phyloP scores from a whole-genome alignment of 2,888 invertebrate genomes.

The Thymelicus lineola region DNA sequence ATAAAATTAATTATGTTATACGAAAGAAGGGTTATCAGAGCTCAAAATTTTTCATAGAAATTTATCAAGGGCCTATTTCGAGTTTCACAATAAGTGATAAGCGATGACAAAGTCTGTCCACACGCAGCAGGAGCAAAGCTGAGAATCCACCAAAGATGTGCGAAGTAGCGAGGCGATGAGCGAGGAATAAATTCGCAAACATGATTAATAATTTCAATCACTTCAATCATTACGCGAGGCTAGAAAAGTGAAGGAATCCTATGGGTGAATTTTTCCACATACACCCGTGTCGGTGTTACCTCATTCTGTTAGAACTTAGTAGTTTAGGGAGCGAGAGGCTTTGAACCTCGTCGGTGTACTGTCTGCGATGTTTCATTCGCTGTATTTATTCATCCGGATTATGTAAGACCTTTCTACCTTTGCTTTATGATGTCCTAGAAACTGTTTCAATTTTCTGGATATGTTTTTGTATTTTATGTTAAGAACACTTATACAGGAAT shows the following conservation, averaged over 20 bases:
- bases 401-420: neutral
- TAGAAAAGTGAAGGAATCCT: too few relatives aligned
- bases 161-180: slow-evolving; percentile 51
- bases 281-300: too few relatives aligned
- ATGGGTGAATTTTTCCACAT: too few relatives aligned
- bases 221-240: too few relatives aligned
- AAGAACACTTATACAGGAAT: too few relatives aligned
- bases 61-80: slow-evolving; percentile 1
- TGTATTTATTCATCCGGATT: slow-evolving; percentile 58
- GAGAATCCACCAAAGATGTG: too few relatives aligned
- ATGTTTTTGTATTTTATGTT: too few relatives aligned
- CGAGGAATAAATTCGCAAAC: too few relatives aligned
- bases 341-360: slow-evolving; percentile 56
- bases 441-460: too few relatives aligned
- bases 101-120: neutral
- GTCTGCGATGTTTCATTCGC: slow-evolving; percentile 57
- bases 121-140: slow-evolving; percentile 1
- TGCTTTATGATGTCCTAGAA: too few relatives aligned
- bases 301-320: too few relatives aligned
- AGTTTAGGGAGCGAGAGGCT: slow-evolving; percentile 45
- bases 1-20: neutral
- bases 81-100: slow-evolving; percentile 38
- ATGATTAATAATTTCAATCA: too few relatives aligned
- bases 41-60: slow-evolving; percentile 2
- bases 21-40: slow-evolving; percentile 1